Base-by-base conservation (phyloP, 1,140 invertebrate species). In the Cylas formicarius region DNA sequence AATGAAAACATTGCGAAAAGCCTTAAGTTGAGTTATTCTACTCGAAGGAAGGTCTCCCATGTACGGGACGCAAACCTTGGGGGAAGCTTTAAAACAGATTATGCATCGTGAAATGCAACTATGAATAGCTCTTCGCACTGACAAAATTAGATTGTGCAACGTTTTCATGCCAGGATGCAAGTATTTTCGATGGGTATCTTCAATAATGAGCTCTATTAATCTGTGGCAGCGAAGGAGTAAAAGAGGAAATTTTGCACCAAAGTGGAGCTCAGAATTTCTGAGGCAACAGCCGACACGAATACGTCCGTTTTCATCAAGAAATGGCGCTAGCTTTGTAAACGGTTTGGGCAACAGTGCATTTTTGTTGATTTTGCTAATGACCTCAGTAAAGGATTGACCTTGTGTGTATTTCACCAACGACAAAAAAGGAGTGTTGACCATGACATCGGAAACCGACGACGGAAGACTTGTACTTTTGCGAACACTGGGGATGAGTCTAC, bases 1-100 rank as follows among this genome's bases (percentile, higher is more conserved):
- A n/a, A n/a, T n/a, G n/a, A n/a, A n/a, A n/a, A n/a, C n/a, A n/a
- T 39, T 22, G 2, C 2, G 1, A 49, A 67, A 67, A 6, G 64
- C 56, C 29, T 52, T 28, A n/a, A 19, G 14, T 13, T 48, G 41
- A 29, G 13, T 52, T 1, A 67, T 48, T 36, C 66, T 10, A 31
- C 45, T 5, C 10, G 28, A 11, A 0, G 56, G 57, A 3, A 60
- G 33, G 11, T 51, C 19, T n/a, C 41, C 35, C 51, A 53, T 50
- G 10, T 21, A 14, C 4, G 47, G 46, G 28, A 35, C 31, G 24
- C 16, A 43, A 28, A 24, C 2, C 10, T 14, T 5, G 6, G 46
- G 46, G n/a, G 41, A 35, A 5, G 14, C 4, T 11, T 26, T 7
- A 24, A 43, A 48, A 34, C 45, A 48, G 34, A n/a, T 26, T 6